Evolutionary conservation across 2,797 vertebrate genomes (phyloP), one percentile per base, ranked within the genome.

Genomic region (Enteromius viviparus): DNA sequence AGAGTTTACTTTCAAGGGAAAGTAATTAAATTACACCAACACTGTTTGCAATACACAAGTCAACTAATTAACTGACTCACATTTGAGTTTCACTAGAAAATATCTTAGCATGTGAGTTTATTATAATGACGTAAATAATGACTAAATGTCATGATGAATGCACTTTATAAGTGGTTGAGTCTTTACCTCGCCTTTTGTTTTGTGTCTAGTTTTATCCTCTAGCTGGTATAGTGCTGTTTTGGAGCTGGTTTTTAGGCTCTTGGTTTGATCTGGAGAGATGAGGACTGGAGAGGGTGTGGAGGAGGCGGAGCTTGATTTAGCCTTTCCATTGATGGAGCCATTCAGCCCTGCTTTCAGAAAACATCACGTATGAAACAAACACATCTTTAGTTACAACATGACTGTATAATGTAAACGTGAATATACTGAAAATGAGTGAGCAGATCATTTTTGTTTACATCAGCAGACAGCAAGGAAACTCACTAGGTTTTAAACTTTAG

Each of bases 141-240:
- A n/a, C 8, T 1, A 49, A 32, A 71, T 6, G 23, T 29, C 69
- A 49, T 17, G 9, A n/a, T 58, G 26, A 55, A 69, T 58, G 2
- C 21, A 9, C 7, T n/a, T 10, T n/a, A n/a, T n/a, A 55, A n/a
- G 53, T 11, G 53, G 7, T 23, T 11, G 49, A 55, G 58, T 86
- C 83, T 77, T 92, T 92, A 98, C 97, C 95, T 97, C 96, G 74
- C 96, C 95, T 91, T 96, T 97, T 83, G 94, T 92, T 91, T 95
- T 97, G 85, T 94, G 94, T 85, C 88, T 60, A 88, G 92, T 92
- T 80, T 90, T 90, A 72, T 95, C 95, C 85, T 94, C 87, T 71
- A 92, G 89, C 95, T 86, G 93, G 94, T 78, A 94, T 96, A 76
- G 89, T 88, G 83, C 83, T 92, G 74, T 88, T 92, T 88, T 90